Conservation (phyloP, 2,888 invertebrate genomes). For the Oithona nana region DNA sequence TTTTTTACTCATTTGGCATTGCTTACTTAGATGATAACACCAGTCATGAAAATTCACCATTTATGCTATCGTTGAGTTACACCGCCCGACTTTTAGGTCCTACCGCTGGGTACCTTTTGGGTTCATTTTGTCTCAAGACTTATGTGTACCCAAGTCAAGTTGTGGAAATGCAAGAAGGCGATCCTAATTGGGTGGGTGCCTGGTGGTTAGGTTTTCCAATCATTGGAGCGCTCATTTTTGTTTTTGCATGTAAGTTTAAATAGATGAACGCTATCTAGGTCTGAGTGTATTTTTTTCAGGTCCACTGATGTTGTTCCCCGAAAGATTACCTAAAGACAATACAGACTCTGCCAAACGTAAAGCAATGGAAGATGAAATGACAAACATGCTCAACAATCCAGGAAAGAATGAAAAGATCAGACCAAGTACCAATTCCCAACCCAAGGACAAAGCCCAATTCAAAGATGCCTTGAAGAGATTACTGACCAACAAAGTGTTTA, state of each 20-base stretch:
- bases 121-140: slow-evolving; percentile 23
- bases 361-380: background rate
- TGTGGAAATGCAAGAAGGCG: slow-evolving; percentile 26
- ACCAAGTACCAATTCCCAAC: background rate
- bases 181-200: slow-evolving; percentile 36
- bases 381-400: background rate
- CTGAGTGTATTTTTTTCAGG: background rate
- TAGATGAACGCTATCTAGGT: background rate
- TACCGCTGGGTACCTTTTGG: slow-evolving; percentile 24
- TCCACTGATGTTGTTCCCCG: slow-evolving; percentile 1
- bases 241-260: background rate
- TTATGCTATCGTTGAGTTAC: background rate
- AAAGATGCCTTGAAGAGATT: slow-evolving; percentile 24
- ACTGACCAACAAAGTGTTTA: slow-evolving; percentile 28
- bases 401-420: background rate
- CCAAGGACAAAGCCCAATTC: slow-evolving; percentile 22
- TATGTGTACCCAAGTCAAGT: slow-evolving; percentile 24
- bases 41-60: background rate
- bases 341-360: background rate
- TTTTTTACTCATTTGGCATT: slow-evolving; percentile 11
- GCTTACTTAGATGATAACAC: slow-evolving; percentile 10
- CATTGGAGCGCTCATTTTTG: slow-evolving; percentile 4
- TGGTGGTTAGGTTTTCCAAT: slow-evolving; percentile 32
- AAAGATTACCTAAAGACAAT: slow-evolving; percentile 1
- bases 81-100: slow-evolving; percentile 23